phyloP scores from a whole-genome alignment of 1,140 invertebrate species.

The Polypedilum vanderplanki region DNA sequence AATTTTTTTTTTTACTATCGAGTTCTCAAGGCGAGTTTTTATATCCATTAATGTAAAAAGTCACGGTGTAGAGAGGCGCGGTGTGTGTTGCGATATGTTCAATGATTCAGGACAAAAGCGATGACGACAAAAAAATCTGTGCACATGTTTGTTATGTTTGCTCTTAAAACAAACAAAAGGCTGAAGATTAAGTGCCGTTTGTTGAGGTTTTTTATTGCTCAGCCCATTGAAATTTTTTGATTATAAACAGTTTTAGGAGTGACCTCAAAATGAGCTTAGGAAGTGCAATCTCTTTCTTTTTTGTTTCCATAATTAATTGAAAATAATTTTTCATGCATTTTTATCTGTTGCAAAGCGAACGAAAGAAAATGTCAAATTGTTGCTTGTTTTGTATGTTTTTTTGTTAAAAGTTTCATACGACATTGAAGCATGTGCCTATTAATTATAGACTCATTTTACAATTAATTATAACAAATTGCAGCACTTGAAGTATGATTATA shows the following conservation, averaged over 20 bases:
- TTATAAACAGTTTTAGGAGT: background rate
- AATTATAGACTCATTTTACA: background rate
- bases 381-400: no score
- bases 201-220: background rate
- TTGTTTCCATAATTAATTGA: background rate
- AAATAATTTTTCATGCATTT: conserved; percentile 5
- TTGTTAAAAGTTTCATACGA: no score
- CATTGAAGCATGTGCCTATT: no score
- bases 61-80: conserved; percentile 1
- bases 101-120: conserved; percentile 1
- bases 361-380: no score
- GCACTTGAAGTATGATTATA: background rate
- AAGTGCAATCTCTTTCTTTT: background rate
- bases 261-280: background rate
- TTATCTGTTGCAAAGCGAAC: background rate
- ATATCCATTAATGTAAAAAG: background rate
- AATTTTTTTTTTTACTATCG: background rate
- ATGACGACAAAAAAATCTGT: background rate
- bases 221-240: background rate
- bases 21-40: conserved; percentile 16
- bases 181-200: background rate
- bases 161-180: background rate
- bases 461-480: conserved; percentile 20
- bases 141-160: background rate
- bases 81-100: background rate